Conservation (phyloP, 2,113 vertebrate genomes). For the Pomatorhinus ruficollis region DNA sequence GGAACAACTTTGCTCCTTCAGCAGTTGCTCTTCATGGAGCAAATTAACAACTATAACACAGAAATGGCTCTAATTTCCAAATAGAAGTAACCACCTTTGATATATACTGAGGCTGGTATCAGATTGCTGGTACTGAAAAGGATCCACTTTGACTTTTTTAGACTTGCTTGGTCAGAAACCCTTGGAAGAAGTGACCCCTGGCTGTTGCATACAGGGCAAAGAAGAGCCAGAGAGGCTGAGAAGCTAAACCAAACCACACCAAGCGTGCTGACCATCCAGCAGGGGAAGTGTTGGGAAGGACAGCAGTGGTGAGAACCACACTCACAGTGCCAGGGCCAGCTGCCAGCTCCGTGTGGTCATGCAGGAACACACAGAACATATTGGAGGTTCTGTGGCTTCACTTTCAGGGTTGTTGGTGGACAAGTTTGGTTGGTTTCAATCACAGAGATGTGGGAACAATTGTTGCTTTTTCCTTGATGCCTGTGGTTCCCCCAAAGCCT, state of each 20-base stretch:
- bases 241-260: not conserved
- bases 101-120: not conserved
- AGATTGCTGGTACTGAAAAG: not conserved
- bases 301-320: not conserved
- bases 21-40: not conserved
- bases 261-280: not conserved
- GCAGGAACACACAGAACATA: not conserved
- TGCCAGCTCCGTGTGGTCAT: not conserved
- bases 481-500: conserved; percentile 12
- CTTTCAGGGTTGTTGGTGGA: conserved; percentile 14
- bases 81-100: not conserved
- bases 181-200: not conserved
- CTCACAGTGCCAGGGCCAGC: not conserved
- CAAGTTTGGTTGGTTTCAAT: not conserved
- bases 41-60: not conserved
- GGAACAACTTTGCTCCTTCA: not conserved
- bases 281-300: not conserved
- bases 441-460: not conserved
- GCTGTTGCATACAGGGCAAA: not conserved
- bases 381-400: not conserved
- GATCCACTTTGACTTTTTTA: not conserved
- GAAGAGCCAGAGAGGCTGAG: not conserved
- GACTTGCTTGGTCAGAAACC: not conserved
- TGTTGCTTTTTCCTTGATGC: conserved; percentile 14
- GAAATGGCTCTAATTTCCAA: not conserved